Base-by-base conservation (phyloP, 2,888 invertebrate species). In the Macroteleia sp. region DNA sequence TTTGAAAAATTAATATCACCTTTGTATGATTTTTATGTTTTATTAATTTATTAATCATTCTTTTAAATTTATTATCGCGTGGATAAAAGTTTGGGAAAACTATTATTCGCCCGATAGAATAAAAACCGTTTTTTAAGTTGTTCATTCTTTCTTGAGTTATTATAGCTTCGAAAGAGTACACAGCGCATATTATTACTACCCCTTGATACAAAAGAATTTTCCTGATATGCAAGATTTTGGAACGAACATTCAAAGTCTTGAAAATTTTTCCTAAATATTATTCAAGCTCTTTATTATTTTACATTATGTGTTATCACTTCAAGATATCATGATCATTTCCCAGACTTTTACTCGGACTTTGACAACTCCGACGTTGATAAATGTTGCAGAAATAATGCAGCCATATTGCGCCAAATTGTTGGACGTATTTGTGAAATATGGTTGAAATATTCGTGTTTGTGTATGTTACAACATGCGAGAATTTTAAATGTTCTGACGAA, bases 211-310 rank as follows among this genome's bases (percentile, higher is more conserved):
- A 82, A 83, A 82, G 77, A 82, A 82, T 79, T 82, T 64, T 78
- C 81, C 80, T 82, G 82, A 82, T 82, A 82, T 82, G 82, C 82
- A 82, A 82, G 79, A 79, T 80, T n/a, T 81, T 82, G 70, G 79
- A 81, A 82, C 80, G 76, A 83, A 82, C 79, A 75, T 81, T 81
- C 73, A 79, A 78, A 83, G 82, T 82, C 81, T 83, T 83, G n/a
- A 80, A 81, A 79, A 61, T 64, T 75, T 80, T 64, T 57, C 81
- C 81, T 82, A 82, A 82, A 77, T 79, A 82, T 77, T 80, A 56
- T 64, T 81, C 79, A 83, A 82, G 82, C 81, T 83, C 82, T 80
- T 80, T 79, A 71, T 75, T 61, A 77, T 66, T 71, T 69, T 71
- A 71, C 54, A 59, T 70, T 71, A 71, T 52, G 70, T 57, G 22